Percentiles rank a stretch among this genome's conserved stretches.
Evolutionary conservation across 2,797 vertebrate species (phyloP).

Genomic region (Tapirus indicus): DNA sequence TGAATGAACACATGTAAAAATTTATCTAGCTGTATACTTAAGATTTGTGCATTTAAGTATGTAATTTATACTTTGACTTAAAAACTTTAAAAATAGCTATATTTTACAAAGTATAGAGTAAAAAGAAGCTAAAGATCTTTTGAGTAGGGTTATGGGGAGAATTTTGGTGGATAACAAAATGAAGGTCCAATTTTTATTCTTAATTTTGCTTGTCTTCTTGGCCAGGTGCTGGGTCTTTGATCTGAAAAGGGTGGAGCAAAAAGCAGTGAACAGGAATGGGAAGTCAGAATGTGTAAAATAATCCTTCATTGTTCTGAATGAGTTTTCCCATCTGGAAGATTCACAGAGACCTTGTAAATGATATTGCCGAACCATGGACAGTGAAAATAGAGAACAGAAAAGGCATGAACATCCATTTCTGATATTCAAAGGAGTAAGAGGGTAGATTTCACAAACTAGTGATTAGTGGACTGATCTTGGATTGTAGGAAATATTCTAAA

Average conservation of each 20-base stretch:
- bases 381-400: background rate
- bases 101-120: conserved; percentile 7
- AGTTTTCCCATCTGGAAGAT: background rate
- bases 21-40: background rate
- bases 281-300: background rate
- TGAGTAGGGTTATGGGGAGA: background rate
- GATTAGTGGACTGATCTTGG: background rate
- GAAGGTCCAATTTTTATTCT: background rate
- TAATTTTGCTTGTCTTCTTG: conserved; percentile 11
- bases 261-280: background rate
- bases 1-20: background rate
- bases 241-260: background rate
- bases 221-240: background rate
- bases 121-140: background rate
- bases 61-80: conserved; percentile 18
- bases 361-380: background rate
- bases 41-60: background rate
- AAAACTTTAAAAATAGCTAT: conserved; percentile 38
- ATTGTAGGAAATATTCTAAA: conserved; percentile 47
- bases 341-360: background rate
- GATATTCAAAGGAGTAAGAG: conserved; percentile 5
- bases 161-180: conserved; percentile 40
- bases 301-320: background rate
- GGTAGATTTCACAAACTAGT: background rate
- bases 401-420: background rate